These are phyloP conservation scores for Zeugodacus cucurbitae DNA, from an alignment of 1,140 invertebrate species.

Conservation along the genomic window DNA sequence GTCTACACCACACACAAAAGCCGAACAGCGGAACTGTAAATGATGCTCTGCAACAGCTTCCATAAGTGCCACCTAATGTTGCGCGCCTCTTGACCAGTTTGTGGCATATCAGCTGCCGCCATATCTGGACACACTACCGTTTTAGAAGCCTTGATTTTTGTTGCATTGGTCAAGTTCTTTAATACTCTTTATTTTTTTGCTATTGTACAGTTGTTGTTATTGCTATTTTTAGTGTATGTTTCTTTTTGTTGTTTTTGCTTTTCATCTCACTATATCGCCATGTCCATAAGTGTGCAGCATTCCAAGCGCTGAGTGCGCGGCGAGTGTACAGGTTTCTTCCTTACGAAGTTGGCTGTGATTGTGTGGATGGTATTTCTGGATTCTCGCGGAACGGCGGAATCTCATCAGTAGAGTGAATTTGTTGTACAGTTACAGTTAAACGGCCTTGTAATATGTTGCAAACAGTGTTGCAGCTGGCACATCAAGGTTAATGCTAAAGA, in stretches of 20 bases:
- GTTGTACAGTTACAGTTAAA: conserved; percentile 18
- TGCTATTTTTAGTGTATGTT: not conserved
- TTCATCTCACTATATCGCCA: not conserved
- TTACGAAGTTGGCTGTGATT: not conserved
- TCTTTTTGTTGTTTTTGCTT: not conserved
- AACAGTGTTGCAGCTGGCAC: not conserved
- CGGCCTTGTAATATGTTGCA: conserved; percentile 20
- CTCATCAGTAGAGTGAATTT: not conserved
- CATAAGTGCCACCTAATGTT: not conserved
- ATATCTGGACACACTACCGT: conserved; percentile 34
- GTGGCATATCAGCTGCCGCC: conserved; percentile 16
- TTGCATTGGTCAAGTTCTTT: conserved; percentile 12
- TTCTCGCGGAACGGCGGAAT: not conserved
- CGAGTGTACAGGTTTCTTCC: not conserved
- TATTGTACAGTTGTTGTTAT: not conserved
- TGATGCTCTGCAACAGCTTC: not conserved
- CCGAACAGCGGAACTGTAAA: conserved; percentile 3
- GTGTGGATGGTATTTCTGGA: too few species aligned
- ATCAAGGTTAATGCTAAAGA: too few species aligned
- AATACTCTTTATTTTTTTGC: not conserved
- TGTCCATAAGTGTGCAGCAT: conserved; percentile 12
- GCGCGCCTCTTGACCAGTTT: not conserved
- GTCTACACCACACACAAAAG: not conserved
- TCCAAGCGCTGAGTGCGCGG: not conserved
- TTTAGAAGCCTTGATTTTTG: conserved; percentile 28